These are phyloP conservation scores for Cremastobaeus sp. DNA, from an alignment of 2,888 invertebrate species.

Conservation along the genomic window DNA sequence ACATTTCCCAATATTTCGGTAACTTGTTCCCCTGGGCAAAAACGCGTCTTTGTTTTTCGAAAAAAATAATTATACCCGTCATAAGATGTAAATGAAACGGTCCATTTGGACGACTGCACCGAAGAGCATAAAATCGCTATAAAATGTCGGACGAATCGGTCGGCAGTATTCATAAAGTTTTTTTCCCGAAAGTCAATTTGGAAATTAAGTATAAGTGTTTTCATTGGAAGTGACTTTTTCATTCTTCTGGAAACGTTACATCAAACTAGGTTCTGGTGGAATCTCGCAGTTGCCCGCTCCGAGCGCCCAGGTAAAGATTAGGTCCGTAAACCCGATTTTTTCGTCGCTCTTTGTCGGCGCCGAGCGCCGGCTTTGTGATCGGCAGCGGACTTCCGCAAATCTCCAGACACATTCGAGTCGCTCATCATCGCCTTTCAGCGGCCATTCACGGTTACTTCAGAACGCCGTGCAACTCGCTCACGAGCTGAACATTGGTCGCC, in stretches of 20 bases:
- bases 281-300: slow-evolving; percentile 14
- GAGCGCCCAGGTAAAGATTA: slow-evolving; percentile 36
- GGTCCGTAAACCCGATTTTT: slow-evolving; percentile 41
- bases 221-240: slow-evolving; percentile 42
- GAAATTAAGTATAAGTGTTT: slow-evolving; percentile 19
- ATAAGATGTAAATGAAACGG: no score
- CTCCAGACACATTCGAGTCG: slow-evolving; percentile 34
- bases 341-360: slow-evolving; percentile 17
- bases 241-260: slow-evolving; percentile 25
- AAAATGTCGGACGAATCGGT: no score
- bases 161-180: no score
- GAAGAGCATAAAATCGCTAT: no score
- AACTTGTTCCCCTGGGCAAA: no score
- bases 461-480: neutral
- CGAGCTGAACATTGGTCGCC: neutral
- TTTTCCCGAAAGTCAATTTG: slow-evolving; percentile 35
- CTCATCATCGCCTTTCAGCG: slow-evolving; percentile 12
- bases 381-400: slow-evolving; percentile 37
- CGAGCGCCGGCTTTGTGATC: slow-evolving; percentile 23
- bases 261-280: slow-evolving; percentile 21
- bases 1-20: no score
- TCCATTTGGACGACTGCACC: no score
- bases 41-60: no score
- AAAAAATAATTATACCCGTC: no score
- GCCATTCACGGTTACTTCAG: neutral